A percentile compares a stretch with the other conserved stretches of the same genome.
These are phyloP conservation scores for Eurois occulta DNA, from an alignment of 2,888 invertebrate genomes.

Conservation along the genomic window DNA sequence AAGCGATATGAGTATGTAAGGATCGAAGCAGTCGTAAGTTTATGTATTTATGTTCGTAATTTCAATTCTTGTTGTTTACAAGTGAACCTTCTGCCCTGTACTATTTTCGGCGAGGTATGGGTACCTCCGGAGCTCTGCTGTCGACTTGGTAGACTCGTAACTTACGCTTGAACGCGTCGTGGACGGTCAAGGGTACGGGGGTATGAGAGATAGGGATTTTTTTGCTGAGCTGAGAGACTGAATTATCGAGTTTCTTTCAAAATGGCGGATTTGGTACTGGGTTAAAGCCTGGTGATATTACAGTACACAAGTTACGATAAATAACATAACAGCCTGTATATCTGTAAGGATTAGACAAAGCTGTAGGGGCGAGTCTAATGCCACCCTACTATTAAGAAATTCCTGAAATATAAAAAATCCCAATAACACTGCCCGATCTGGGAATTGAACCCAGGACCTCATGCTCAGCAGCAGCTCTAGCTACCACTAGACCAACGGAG, in stretches of 20 bases:
- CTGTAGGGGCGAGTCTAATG: background rate
- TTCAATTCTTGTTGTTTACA: background rate
- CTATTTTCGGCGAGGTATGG: background rate
- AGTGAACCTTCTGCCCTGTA: slow-evolving; percentile 18
- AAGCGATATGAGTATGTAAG: background rate
- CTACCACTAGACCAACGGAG: background rate
- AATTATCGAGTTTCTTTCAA: slow-evolving; percentile 4
- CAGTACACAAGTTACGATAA: background rate
- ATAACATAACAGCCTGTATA: background rate
- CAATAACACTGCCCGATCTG: background rate
- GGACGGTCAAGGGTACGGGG: slow-evolving; percentile 47
- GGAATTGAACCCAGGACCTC: background rate
- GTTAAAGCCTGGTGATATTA: background rate
- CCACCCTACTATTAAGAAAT: background rate
- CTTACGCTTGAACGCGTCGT: slow-evolving; percentile 31
- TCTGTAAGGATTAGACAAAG: background rate
- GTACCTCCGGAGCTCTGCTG: slow-evolving; percentile 17
- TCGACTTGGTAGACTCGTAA: slow-evolving; percentile 37
- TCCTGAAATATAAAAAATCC: background rate
- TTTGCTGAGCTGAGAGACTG: slow-evolving; percentile 29
- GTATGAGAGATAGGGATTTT: slow-evolving; percentile 25
- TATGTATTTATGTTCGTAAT: background rate
- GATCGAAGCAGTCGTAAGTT: background rate
- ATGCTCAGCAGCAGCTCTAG: background rate
- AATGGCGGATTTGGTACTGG: background rate